Percentiles rank a stretch among this genome's conserved stretches.
Conservation (phyloP, 2,888 invertebrate genomes). For the Abscondita cerata region DNA sequence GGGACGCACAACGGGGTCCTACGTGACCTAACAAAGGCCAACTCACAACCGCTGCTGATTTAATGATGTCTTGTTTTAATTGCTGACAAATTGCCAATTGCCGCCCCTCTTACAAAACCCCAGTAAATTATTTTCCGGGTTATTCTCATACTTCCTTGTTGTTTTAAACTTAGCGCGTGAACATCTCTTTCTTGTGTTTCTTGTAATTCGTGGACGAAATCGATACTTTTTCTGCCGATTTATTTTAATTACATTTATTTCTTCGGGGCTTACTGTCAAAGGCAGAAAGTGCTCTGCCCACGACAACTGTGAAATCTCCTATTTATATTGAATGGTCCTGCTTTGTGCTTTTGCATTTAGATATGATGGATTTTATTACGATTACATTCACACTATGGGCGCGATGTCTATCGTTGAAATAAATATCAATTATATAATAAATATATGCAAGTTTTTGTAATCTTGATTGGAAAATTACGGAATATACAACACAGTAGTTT, state of each 20-base stretch:
- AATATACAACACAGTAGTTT: no score
- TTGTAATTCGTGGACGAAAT: background rate
- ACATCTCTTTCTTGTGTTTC: background rate
- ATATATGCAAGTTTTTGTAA: no score
- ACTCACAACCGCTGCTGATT: conserved; percentile 57
- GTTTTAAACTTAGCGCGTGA: background rate
- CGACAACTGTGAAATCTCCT: conserved; percentile 46
- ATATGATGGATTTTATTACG: conserved; percentile 36
- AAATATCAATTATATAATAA: background rate
- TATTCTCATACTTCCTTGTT: conserved; percentile 12
- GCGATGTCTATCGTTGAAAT: conserved; percentile 1
- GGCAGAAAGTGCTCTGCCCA: conserved; percentile 37
- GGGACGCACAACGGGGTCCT: conserved; percentile 48
- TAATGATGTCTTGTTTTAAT: conserved; percentile 61
- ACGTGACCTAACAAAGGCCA: conserved; percentile 60
- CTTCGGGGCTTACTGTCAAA: conserved; percentile 40
- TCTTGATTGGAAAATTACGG: no score
- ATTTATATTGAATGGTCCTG: conserved; percentile 41
- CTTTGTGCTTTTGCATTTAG: conserved; percentile 35
- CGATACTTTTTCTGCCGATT: background rate
- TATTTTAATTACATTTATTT: conserved; percentile 12
- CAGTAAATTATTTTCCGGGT: conserved; percentile 34
- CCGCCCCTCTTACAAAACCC: conserved; percentile 39
- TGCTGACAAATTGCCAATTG: conserved; percentile 61
- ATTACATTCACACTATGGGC: conserved; percentile 26